Conservation (phyloP, 2,113 vertebrate genomes). For the Crypturellus undulatus region DNA sequence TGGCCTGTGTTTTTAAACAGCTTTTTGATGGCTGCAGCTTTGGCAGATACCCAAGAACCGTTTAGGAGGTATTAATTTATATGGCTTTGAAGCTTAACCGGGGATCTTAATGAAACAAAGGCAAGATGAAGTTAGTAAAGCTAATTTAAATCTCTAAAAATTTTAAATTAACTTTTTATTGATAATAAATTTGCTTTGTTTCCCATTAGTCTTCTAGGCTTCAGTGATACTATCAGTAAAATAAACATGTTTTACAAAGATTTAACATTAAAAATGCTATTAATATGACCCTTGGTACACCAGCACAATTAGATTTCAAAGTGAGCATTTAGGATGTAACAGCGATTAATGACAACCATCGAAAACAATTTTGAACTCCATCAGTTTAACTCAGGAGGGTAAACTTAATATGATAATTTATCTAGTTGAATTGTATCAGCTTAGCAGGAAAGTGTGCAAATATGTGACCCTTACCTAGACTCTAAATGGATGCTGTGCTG, state of each 20-base stretch:
- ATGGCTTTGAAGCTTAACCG: conserved; percentile 64
- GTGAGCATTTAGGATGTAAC: conserved; percentile 95
- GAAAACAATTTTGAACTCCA: conserved; percentile 99
- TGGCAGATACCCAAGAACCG: conserved; percentile 43
- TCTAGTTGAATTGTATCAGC: conserved; percentile 92
- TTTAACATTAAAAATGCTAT: conserved; percentile 90
- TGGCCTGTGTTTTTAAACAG: neutral
- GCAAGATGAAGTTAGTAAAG: conserved; percentile 68
- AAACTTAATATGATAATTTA: conserved; percentile 99
- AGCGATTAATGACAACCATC: conserved; percentile 99
- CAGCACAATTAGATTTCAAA: conserved; percentile 93
- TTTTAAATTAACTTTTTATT: conserved; percentile 82
- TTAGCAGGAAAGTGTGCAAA: conserved; percentile 98
- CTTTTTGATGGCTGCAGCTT: conserved; percentile 26
- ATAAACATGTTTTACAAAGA: conserved; percentile 84
- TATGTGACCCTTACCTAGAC: conserved; percentile 97
- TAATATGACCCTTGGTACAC: conserved; percentile 93
- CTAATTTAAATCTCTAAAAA: conserved; percentile 77
- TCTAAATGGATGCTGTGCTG: conserved; percentile 93
- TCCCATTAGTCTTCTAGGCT: conserved; percentile 76
- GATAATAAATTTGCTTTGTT: conserved; percentile 80
- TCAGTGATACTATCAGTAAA: conserved; percentile 75
- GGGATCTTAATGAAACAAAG: conserved; percentile 74
- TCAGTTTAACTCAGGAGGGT: conserved; percentile 99
- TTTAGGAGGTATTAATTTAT: conserved; percentile 67